A percentile compares a stretch with the other conserved stretches of the same genome.
Evolutionary conservation across 2,888 invertebrate genomes (phyloP).

Genomic region (Xestobium rufovillosum): DNA sequence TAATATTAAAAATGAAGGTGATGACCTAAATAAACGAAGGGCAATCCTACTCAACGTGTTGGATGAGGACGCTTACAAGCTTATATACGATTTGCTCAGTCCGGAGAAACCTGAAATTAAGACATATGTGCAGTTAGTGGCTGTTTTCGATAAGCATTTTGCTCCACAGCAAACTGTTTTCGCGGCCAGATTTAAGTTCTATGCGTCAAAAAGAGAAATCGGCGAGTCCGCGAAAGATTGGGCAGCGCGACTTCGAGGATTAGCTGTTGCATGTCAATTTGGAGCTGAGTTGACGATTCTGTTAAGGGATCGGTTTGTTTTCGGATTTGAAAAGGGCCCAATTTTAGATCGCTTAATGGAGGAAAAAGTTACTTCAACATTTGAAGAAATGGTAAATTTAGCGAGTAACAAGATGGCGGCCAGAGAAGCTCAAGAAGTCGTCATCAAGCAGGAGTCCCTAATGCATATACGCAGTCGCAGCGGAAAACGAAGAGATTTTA

Average conservation of each 20-base stretch:
- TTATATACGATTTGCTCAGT: slow-evolving; percentile 20
- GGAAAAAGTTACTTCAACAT: slow-evolving; percentile 13
- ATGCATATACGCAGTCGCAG: slow-evolving; percentile 1
- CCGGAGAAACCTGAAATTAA: slow-evolving; percentile 19
- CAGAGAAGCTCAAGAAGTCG: slow-evolving; percentile 2
- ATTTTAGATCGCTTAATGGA: slow-evolving; percentile 19
- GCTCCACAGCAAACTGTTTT: slow-evolving; percentile 14
- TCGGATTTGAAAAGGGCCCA: slow-evolving; percentile 18
- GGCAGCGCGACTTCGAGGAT: slow-evolving; percentile 20
- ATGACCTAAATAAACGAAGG: slow-evolving; percentile 16
- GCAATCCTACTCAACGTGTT: slow-evolving; percentile 24
- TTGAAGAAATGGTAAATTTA: slow-evolving; percentile 7
- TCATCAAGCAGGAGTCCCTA: slow-evolving; percentile 7
- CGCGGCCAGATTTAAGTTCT: slow-evolving; percentile 22
- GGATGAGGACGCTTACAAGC: slow-evolving; percentile 24
- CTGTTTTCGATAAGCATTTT: slow-evolving; percentile 21
- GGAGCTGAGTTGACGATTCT: slow-evolving; percentile 17
- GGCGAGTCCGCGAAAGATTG: slow-evolving; percentile 22
- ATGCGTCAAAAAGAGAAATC: slow-evolving; percentile 15
- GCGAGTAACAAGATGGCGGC: slow-evolving; percentile 14
- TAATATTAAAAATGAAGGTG: slow-evolving; percentile 11
- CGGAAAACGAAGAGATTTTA: neutral
- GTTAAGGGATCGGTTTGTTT: slow-evolving; percentile 23
- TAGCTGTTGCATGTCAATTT: slow-evolving; percentile 23
- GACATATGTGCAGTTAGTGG: slow-evolving; percentile 17